Base-by-base conservation (phyloP, 2,797 vertebrate genomes). In the Brachyrhaphis roseni region DNA sequence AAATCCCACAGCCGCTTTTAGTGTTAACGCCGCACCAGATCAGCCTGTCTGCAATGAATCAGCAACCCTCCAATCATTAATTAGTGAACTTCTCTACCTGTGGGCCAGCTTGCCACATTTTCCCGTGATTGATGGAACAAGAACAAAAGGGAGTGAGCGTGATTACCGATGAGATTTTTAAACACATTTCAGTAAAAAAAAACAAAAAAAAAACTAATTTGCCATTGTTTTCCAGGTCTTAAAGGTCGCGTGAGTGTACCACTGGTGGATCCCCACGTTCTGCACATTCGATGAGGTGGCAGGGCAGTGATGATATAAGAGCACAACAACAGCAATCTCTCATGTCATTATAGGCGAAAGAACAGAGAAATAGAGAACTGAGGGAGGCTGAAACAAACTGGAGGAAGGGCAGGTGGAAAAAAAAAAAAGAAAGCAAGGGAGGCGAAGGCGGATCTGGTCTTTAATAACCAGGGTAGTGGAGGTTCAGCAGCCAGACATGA, bases 381-480 rank as follows among this genome's bases (percentile, higher is more conserved):
- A 81, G 49, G 70, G 72, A 85, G 76, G 80, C 66, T 79, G 76
- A 82, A 86, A 88, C 75, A 85, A 88, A 91, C 82, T 81, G 86
- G 49, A 90, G 59, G 23, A 77, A 87, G 79, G 84, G 79, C 36
- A 78, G 77, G 64, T 68, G 73, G 78, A 76, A 47, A 43, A 85
- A 77, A 74, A 78, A 57, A 31, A 75, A 78, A 57, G 8, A 7
- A 78, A 79, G 80, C 81, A 59, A 88, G 81, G 81, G 83, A 81
- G 87, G 86, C 26, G 75, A 88, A 86, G 87, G 86, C 81, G 90
- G 88, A 91, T 88, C 86, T 84, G 85, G 90, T 93, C 92, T 94
- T 92, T 95, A 95, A 96, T 96, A 96, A 95, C 88, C 83, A 86
- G 93, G 93, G 90, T 80, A 85, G 84, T 82, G 82, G 83, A 92